Evolutionary conservation across 2,113 vertebrate genomes (phyloP).

Genomic region (Acrocephalus kingi): DNA sequence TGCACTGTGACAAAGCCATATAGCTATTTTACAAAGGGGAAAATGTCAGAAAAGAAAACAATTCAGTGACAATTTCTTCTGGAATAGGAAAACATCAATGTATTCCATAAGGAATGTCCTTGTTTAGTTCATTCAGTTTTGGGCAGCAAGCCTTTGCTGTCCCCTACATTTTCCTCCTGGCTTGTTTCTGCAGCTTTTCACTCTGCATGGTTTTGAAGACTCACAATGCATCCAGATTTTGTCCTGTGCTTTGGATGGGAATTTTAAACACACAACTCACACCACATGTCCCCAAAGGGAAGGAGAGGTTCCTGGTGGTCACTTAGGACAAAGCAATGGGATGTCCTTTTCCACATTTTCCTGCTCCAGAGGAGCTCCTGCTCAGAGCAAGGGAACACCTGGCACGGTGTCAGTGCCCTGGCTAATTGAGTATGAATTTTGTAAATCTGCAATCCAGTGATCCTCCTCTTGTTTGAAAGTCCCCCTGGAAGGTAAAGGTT

Average conservation of each 20-base stretch:
- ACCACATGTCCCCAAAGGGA: background rate
- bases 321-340: background rate
- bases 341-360: background rate
- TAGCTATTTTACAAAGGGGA: background rate
- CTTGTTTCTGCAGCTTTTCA: background rate
- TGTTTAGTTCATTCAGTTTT: background rate
- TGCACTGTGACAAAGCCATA: background rate
- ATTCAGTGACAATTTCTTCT: background rate
- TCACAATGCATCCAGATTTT: background rate
- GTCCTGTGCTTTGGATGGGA: background rate
- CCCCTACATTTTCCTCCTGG: background rate
- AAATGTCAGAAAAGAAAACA: background rate
- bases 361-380: too few species aligned
- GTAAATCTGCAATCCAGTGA: background rate
- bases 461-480: background rate
- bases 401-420: too few species aligned
- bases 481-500: background rate
- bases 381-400: background rate
- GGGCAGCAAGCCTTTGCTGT: background rate
- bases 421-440: background rate
- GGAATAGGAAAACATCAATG: rapidly evolving
- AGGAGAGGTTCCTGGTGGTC: rapidly evolving
- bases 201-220: background rate
- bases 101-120: background rate
- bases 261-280: background rate